Conservation (phyloP, 2,797 vertebrate genomes). For the Sebastes glaucus region DNA sequence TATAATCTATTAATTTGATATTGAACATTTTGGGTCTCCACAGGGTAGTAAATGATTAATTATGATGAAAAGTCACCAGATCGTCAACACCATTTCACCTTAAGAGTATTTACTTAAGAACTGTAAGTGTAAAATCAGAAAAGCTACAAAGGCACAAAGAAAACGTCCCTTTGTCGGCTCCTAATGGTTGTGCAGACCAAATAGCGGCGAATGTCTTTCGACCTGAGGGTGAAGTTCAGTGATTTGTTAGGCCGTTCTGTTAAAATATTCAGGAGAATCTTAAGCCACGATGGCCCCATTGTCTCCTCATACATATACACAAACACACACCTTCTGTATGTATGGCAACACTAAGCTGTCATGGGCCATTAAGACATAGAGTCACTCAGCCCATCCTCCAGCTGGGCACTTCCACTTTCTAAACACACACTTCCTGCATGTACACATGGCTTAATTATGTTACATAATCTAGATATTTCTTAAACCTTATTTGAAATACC, state of each 20-base stretch:
- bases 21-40: background rate
- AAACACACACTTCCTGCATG: background rate
- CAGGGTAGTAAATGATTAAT: background rate
- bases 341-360: background rate
- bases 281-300: background rate
- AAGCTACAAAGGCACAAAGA: background rate
- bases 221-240: background rate
- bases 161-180: background rate
- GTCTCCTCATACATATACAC: background rate
- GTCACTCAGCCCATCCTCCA: background rate
- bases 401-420: background rate
- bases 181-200: background rate
- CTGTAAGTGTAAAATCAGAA: background rate
- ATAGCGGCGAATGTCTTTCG: background rate
- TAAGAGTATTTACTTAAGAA: background rate
- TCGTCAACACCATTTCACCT: background rate
- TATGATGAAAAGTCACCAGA: background rate
- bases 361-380: background rate
- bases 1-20: background rate
- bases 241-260: background rate
- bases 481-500: background rate
- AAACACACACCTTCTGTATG: background rate
- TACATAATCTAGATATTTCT: background rate
- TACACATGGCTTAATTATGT: background rate
- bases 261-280: conserved; percentile 36